Evolutionary conservation across 2,113 vertebrate genomes (phyloP).

Genomic region (Dolichallabes microphthalmus): DNA sequence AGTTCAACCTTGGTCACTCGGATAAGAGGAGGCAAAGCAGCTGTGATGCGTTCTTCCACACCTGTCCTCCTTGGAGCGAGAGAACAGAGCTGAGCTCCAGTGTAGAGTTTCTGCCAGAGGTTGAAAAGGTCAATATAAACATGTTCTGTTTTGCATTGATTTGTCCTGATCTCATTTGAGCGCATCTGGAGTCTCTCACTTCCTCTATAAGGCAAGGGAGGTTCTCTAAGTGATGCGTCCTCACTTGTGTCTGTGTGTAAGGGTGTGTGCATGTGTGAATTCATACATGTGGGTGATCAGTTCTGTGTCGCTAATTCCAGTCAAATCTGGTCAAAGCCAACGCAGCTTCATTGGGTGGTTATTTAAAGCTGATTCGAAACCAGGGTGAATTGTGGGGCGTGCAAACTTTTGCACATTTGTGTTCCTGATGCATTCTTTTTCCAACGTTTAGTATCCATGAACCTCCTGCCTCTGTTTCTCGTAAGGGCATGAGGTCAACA

Average conservation of each 20-base stretch:
- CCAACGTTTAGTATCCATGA: background rate
- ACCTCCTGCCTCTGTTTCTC: background rate
- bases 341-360: background rate
- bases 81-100: background rate
- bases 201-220: background rate
- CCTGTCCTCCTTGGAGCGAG: background rate
- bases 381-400: no score
- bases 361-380: background rate
- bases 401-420: background rate
- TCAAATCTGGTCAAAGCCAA: background rate
- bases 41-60: background rate
- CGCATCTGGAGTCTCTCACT: background rate
- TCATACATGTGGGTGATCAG: background rate
- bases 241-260: no score
- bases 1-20: background rate
- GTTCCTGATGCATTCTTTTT: background rate
- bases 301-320: background rate
- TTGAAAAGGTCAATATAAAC: background rate
- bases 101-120: slow-evolving; percentile 16
- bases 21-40: background rate
- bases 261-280: background rate
- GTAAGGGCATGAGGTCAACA: background rate
- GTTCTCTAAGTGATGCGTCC: background rate
- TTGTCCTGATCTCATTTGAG: slow-evolving; percentile 8
- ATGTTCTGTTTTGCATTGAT: background rate